Conservation (phyloP, 2,888 invertebrate genomes). For the Andrena flavipes region DNA sequence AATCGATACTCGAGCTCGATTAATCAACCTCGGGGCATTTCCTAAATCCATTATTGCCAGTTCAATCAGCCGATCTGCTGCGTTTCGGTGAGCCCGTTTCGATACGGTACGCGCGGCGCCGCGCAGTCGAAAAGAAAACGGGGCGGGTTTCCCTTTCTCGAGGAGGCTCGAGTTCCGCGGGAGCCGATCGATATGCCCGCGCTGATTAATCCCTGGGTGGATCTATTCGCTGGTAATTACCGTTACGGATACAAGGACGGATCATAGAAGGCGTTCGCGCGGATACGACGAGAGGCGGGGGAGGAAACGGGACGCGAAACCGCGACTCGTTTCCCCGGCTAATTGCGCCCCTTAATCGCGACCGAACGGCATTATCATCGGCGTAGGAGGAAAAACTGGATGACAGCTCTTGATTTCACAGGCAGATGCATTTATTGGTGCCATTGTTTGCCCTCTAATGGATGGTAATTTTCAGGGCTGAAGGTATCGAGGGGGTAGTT, state of each 20-base stretch:
- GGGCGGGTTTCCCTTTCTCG: conserved; percentile 19
- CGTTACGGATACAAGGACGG: conserved; percentile 47
- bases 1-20: conserved; percentile 45
- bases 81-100: conserved; percentile 25
- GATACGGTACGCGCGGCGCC: conserved; percentile 19
- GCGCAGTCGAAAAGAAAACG: conserved; percentile 30
- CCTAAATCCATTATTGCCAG: conserved; percentile 51
- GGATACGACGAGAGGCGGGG: conserved; percentile 14
- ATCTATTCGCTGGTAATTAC: conserved; percentile 70
- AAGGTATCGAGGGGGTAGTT: too few species aligned
- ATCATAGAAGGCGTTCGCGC: conserved; percentile 37
- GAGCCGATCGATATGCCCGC: conserved; percentile 69
- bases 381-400: not conserved
- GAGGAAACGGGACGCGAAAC: conserved; percentile 19
- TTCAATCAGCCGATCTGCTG: conserved; percentile 32
- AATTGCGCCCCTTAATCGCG: conserved; percentile 45
- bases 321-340: conserved; percentile 37
- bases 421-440: not conserved
- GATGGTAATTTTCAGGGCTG: not conserved
- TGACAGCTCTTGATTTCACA: not conserved
- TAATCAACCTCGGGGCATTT: conserved; percentile 52
- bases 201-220: conserved; percentile 65
- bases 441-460: not conserved
- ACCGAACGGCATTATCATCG: conserved; percentile 21
- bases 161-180: conserved; percentile 54